phyloP scores from a whole-genome alignment of 2,888 invertebrate species.

The Ormyrus nitidulus region DNA sequence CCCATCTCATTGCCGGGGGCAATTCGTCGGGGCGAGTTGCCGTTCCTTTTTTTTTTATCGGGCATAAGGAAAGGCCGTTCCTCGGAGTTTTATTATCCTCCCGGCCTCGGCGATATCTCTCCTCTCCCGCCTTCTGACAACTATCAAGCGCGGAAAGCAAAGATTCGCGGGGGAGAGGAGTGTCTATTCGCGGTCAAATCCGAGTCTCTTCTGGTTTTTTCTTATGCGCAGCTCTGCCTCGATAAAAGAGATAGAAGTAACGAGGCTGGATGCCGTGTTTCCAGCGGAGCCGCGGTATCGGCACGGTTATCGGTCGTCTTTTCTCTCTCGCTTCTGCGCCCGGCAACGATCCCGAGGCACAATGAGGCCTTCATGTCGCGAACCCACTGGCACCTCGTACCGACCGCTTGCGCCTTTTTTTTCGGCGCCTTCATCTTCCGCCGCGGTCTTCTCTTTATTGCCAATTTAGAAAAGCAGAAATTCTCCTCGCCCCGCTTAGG shows the following conservation, averaged over 20 bases:
- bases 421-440: slow-evolving; percentile 39
- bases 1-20: slow-evolving; percentile 38
- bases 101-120: slow-evolving; percentile 13
- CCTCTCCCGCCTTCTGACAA: slow-evolving; percentile 12
- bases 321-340: slow-evolving; percentile 54
- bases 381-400: slow-evolving; percentile 67
- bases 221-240: slow-evolving; percentile 18
- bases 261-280: slow-evolving; percentile 73
- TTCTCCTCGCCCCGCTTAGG: neutral
- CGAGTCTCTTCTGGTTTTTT: slow-evolving; percentile 1
- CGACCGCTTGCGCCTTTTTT: slow-evolving; percentile 33
- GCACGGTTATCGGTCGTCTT: slow-evolving; percentile 68
- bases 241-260: slow-evolving; percentile 70
- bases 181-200: neutral
- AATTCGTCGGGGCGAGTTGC: slow-evolving; percentile 48
- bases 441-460: slow-evolving; percentile 46
- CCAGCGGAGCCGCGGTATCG: slow-evolving; percentile 67
- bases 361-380: slow-evolving; percentile 71
- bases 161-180: slow-evolving; percentile 55
- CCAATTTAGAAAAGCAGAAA: slow-evolving; percentile 25
- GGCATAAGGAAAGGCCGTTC: slow-evolving; percentile 44
- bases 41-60: slow-evolving; percentile 35
- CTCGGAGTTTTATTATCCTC: slow-evolving; percentile 49
- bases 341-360: slow-evolving; percentile 60
- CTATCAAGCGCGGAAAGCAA: slow-evolving; percentile 62